These are phyloP conservation scores for Psettodes erumei DNA, from an alignment of 2,113 vertebrate genomes.

Conservation along the genomic window DNA sequence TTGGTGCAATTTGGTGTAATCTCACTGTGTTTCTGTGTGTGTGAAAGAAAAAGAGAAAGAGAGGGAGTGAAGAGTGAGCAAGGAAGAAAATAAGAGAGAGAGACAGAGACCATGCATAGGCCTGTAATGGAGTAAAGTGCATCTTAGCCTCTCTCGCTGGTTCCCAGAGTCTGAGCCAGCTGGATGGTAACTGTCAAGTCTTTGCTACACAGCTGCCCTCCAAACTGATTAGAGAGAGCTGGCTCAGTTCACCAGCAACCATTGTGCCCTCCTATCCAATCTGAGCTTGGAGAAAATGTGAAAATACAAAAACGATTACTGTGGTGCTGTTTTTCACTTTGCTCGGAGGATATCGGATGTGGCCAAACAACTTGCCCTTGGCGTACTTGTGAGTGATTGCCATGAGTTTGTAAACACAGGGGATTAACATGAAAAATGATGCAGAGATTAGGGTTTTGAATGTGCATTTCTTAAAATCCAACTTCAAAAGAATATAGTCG, in stretches of 20 bases:
- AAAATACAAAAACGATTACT: conserved; percentile 39
- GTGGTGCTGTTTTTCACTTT: conserved; percentile 42
- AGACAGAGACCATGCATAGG: conserved; percentile 41
- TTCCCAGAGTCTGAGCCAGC: conserved; percentile 82
- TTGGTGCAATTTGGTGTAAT: conserved; percentile 34
- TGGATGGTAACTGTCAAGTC: conserved; percentile 71
- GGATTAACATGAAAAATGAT: conserved; percentile 31
- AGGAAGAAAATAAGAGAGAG: background rate
- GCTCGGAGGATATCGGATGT: conserved; percentile 22
- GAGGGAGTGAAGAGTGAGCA: background rate
- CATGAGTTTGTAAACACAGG: conserved; percentile 27
- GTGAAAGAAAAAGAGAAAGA: conserved; percentile 31
- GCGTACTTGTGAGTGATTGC: conserved; percentile 20
- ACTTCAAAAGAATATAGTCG: conserved; percentile 40
- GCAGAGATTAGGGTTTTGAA: conserved; percentile 21
- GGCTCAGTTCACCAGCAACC: conserved; percentile 57
- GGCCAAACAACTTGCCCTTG: background rate
- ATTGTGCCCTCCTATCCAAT: conserved; percentile 62
- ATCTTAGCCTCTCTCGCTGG: conserved; percentile 66
- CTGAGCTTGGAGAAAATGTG: conserved; percentile 51
- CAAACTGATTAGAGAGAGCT: conserved; percentile 79
- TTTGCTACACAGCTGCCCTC: conserved; percentile 80
- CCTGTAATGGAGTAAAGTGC: conserved; percentile 65
- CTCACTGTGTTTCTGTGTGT: conserved; percentile 53
- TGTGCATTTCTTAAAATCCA: conserved; percentile 18